These are phyloP conservation scores for Sarcoramphus papa DNA, from an alignment of 2,797 vertebrate species.

Conservation along the genomic window DNA sequence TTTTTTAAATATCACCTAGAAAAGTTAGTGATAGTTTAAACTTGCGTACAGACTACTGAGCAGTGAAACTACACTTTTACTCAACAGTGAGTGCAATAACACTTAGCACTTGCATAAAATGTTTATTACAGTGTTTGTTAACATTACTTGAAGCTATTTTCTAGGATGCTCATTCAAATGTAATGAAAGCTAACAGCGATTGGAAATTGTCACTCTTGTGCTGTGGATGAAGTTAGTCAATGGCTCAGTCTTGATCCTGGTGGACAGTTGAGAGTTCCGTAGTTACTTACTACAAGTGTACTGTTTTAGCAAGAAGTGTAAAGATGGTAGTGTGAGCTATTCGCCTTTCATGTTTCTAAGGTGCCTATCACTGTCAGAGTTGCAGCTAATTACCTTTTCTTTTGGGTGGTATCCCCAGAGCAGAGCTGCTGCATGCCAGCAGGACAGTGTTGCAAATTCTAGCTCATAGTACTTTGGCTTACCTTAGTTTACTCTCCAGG, in stretches of 20 bases:
- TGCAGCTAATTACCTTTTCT: background rate
- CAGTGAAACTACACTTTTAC: background rate
- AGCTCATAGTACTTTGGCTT: background rate
- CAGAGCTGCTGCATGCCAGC: background rate
- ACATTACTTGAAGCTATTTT: background rate
- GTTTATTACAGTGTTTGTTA: background rate
- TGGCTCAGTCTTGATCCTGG: background rate
- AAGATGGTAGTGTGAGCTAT: background rate
- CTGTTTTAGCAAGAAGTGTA: background rate
- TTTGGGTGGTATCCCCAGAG: background rate
- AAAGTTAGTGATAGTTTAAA: background rate
- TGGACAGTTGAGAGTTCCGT: background rate
- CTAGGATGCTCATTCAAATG: background rate
- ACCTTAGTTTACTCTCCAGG: background rate
- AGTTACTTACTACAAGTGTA: rapidly evolving
- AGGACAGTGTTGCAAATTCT: background rate
- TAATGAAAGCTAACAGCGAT: background rate
- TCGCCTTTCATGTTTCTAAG: rapidly evolving
- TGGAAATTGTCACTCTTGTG: background rate
- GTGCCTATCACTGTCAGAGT: background rate
- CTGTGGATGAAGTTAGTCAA: background rate
- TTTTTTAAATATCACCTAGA: background rate
- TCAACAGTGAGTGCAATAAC: background rate
- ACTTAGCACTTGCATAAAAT: background rate
- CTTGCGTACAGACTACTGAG: background rate